A percentile compares a stretch with the other conserved stretches of the same genome.
Conservation (phyloP, 2,888 invertebrate species). For the Terebella lapidaria region DNA sequence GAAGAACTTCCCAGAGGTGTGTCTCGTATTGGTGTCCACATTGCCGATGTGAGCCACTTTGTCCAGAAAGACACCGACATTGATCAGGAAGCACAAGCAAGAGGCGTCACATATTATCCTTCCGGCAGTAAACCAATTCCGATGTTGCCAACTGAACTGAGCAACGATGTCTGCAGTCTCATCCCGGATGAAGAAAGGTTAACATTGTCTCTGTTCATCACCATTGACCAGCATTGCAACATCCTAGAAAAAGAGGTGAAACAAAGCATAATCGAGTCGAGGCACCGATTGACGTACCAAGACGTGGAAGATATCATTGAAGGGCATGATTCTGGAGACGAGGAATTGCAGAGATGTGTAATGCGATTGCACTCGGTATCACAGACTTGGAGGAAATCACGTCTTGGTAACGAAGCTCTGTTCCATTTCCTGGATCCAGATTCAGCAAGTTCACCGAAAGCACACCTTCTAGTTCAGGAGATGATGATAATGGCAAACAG, state of each 20-base stretch:
- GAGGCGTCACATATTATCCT: conserved; percentile 63
- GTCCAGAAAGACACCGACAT: conserved; percentile 66
- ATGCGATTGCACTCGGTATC: conserved; percentile 31
- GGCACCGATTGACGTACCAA: conserved; percentile 27
- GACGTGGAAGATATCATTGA: conserved; percentile 37
- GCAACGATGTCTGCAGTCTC: conserved; percentile 59
- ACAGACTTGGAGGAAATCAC: conserved; percentile 31
- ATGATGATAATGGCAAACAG: conserved; percentile 34
- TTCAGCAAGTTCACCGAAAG: conserved; percentile 26
- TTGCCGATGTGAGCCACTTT: conserved; percentile 86
- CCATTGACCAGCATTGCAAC: conserved; percentile 68
- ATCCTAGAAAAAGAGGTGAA: conserved; percentile 29
- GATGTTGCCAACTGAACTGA: conserved; percentile 85
- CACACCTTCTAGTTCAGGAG: conserved; percentile 35
- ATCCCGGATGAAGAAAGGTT: conserved; percentile 57
- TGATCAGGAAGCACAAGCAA: conserved; percentile 64
- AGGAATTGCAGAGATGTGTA: conserved; percentile 39
- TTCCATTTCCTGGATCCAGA: conserved; percentile 28
- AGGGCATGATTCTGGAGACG: conserved; percentile 18
- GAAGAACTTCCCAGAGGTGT: conserved; percentile 64
- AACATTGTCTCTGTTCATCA: conserved; percentile 86
- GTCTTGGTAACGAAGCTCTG: conserved; percentile 37
- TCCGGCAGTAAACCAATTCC: conserved; percentile 63
- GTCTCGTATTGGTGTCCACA: conserved; percentile 72
- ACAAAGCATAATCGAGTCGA: conserved; percentile 34